phyloP scores from a whole-genome alignment of 2,113 vertebrate species.

The Puffinus mauretanicus region DNA sequence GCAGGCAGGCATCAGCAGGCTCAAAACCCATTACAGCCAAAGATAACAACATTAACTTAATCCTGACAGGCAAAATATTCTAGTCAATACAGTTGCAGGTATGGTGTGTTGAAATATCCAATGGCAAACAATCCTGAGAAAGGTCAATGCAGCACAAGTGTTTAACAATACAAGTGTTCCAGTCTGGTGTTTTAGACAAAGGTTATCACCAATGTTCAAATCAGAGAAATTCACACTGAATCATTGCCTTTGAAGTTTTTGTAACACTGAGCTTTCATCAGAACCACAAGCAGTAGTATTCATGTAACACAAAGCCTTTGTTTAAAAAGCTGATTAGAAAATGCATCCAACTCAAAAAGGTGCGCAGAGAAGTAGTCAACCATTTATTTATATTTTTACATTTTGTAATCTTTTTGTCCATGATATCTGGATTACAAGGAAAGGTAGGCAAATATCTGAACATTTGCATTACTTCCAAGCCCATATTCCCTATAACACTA shows the following conservation, averaged over 20 bases:
- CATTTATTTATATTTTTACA: slow-evolving; percentile 10
- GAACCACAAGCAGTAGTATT: background rate
- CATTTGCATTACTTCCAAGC: background rate
- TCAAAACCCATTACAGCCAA: slow-evolving; percentile 74
- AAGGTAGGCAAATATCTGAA: background rate
- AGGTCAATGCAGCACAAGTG: slow-evolving; percentile 26
- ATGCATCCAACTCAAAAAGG: background rate
- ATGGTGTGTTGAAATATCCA: slow-evolving; percentile 49
- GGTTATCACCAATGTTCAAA: slow-evolving; percentile 10
- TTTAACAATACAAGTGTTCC: slow-evolving; percentile 9
- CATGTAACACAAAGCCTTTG: slow-evolving; percentile 4
- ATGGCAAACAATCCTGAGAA: slow-evolving; percentile 48
- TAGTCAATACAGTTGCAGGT: slow-evolving; percentile 62
- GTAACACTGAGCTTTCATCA: background rate
- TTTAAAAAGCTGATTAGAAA: slow-evolving; percentile 23
- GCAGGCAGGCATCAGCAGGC: slow-evolving; percentile 65
- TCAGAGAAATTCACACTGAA: slow-evolving; percentile 18
- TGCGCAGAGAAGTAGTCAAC: background rate
- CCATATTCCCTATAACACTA: background rate
- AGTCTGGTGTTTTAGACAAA: slow-evolving; percentile 29
- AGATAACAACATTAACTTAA: slow-evolving; percentile 82
- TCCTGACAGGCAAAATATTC: slow-evolving; percentile 65
- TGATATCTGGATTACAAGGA: background rate
- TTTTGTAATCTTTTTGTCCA: background rate
- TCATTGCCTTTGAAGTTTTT: slow-evolving; percentile 13